Evolutionary conservation across 1,140 invertebrate species (phyloP).

Genomic region (Nebria ingens): DNA sequence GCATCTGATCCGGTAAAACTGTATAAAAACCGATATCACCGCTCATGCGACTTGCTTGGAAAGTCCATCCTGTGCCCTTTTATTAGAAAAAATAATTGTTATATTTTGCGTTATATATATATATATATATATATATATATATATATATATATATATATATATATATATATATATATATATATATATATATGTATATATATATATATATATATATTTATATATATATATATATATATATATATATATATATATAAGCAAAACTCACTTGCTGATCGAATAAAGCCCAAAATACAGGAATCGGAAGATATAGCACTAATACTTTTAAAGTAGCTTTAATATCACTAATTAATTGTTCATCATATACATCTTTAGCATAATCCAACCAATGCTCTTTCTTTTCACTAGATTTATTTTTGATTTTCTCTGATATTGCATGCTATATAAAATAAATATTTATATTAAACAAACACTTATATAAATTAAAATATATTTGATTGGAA

Average conservation of each 20-base stretch:
- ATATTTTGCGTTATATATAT: background rate
- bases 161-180: too few species aligned
- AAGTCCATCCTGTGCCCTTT: slow-evolving; percentile 85
- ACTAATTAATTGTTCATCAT: slow-evolving; percentile 51
- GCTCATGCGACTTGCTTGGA: slow-evolving; percentile 86
- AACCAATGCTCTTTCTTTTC: slow-evolving; percentile 63
- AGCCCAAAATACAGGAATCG: slow-evolving; percentile 84
- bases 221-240: too few species aligned
- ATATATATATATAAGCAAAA: background rate
- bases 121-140: too few species aligned
- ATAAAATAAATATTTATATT: slow-evolving; percentile 12
- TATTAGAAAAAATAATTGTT: slow-evolving; percentile 19
- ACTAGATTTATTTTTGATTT: slow-evolving; percentile 34
- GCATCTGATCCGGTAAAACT: slow-evolving; percentile 84
- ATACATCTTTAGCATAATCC: slow-evolving; percentile 69
- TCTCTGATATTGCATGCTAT: slow-evolving; percentile 36
- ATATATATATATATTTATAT: too few species aligned
- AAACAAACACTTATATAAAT: background rate
- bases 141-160: too few species aligned
- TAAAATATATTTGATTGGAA: background rate
- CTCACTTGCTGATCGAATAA: slow-evolving; percentile 71
- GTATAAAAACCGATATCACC: slow-evolving; percentile 58
- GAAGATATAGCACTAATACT: slow-evolving; percentile 68
- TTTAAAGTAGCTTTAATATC: slow-evolving; percentile 66
- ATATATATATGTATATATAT: too few species aligned